phyloP scores from a whole-genome alignment of 2,797 vertebrate genomes.

The Chaunax sp. region DNA sequence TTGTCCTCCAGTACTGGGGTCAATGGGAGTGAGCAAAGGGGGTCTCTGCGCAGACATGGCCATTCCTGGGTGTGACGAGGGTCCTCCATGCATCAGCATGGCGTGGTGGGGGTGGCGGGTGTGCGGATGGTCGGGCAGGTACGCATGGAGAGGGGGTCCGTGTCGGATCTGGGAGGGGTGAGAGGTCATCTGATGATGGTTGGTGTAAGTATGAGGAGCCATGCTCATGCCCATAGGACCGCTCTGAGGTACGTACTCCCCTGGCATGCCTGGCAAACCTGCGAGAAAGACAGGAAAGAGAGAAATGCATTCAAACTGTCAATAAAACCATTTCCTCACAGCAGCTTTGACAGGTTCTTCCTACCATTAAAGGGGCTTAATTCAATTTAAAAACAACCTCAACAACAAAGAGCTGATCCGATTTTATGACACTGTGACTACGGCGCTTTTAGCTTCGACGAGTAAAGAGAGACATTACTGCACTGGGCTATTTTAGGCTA shows the following conservation, averaged over 20 bases:
- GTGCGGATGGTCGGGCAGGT: slow-evolving; percentile 90
- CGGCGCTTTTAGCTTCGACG: slow-evolving; percentile 54
- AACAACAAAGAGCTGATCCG: slow-evolving; percentile 59
- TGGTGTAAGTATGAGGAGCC: slow-evolving; percentile 93
- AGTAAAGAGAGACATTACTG: slow-evolving; percentile 74
- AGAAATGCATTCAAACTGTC: slow-evolving; percentile 40
- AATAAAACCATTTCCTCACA: slow-evolving; percentile 44
- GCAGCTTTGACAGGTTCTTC: slow-evolving; percentile 36
- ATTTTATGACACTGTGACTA: slow-evolving; percentile 64
- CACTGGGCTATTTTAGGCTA: slow-evolving; percentile 72
- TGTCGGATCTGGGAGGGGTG: slow-evolving; percentile 91
- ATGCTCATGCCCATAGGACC: slow-evolving; percentile 99
- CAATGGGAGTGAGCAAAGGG: slow-evolving; percentile 91
- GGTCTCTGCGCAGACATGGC: slow-evolving; percentile 94
- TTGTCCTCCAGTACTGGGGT: slow-evolving; percentile 92
- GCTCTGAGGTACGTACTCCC: slow-evolving; percentile 97
- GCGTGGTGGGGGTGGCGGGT: slow-evolving; percentile 88
- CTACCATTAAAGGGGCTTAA: slow-evolving; percentile 63
- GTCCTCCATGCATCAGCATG: slow-evolving; percentile 98
- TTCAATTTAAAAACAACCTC: slow-evolving; percentile 68
- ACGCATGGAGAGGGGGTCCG: slow-evolving; percentile 89
- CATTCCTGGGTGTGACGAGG: slow-evolving; percentile 92
- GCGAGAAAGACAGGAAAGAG: slow-evolving; percentile 64
- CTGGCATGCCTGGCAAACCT: slow-evolving; percentile 98
- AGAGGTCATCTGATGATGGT: slow-evolving; percentile 91